These are phyloP conservation scores for Syngnathoides biaculeatus DNA, from an alignment of 2,113 vertebrate species.

Conservation along the genomic window DNA sequence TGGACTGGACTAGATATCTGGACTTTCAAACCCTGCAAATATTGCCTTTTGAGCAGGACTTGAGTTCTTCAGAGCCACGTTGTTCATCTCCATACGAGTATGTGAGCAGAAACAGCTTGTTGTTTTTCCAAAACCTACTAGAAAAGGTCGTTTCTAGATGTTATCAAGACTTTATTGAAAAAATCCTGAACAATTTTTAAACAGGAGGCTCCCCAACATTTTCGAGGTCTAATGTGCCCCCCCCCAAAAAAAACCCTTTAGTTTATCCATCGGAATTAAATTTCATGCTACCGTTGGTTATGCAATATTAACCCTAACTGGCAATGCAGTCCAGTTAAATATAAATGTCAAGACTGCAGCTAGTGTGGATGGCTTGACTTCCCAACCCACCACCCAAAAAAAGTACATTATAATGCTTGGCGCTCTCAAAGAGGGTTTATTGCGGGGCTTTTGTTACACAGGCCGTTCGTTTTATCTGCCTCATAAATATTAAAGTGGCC, in stretches of 20 bases:
- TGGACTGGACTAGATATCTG: constrained; percentile 68
- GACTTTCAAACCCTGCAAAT: constrained; percentile 34
- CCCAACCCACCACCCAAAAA: too few species aligned
- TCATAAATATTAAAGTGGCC: neutral
- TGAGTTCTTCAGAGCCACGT: constrained; percentile 63
- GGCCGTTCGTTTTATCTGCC: neutral
- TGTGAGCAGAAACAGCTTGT: constrained; percentile 64
- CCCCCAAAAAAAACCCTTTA: neutral
- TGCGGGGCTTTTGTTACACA: neutral
- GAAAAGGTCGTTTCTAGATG: constrained; percentile 9
- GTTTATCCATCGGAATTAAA: too few species aligned
- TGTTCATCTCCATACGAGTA: constrained; percentile 71
- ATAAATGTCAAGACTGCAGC: neutral
- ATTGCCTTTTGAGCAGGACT: constrained; percentile 53
- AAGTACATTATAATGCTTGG: neutral
- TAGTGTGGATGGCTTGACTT: neutral
- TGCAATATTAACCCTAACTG: neutral
- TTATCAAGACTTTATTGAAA: neutral
- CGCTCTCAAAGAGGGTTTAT: neutral
- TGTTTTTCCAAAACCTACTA: constrained; percentile 42
- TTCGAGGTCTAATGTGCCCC: neutral
- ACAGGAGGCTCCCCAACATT: too few species aligned
- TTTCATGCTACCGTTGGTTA: too few species aligned
- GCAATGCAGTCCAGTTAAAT: neutral
- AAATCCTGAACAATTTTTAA: too few species aligned